Percentiles rank a stretch among this genome's conserved stretches.
phyloP scores from a whole-genome alignment of 2,797 vertebrate species.

The Huso huso region DNA sequence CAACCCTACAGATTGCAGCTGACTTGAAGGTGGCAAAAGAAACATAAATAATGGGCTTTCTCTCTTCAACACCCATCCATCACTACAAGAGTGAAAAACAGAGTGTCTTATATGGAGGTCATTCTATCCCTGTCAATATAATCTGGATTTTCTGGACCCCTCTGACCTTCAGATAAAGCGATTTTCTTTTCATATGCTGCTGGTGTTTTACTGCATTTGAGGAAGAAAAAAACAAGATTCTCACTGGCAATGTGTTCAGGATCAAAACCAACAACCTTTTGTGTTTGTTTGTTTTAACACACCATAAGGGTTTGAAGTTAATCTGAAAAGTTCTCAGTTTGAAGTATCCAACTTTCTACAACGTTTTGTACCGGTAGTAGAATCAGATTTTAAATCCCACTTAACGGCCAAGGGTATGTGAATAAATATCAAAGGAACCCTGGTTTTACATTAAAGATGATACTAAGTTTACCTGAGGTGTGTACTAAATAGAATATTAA shows the following conservation, averaged over 20 bases:
- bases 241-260: constrained; percentile 12
- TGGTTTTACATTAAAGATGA: too few relatives aligned
- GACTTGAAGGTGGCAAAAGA: constrained; percentile 34
- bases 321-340: too few relatives aligned
- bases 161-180: constrained; percentile 24
- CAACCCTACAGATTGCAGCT: constrained; percentile 39
- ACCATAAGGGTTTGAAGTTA: too few relatives aligned
- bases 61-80: constrained; percentile 40
- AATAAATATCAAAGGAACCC: too few relatives aligned
- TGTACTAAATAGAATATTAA: too few relatives aligned
- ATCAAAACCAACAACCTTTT: too few relatives aligned
- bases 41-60: constrained; percentile 41
- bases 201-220: not conserved
- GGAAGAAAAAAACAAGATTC: constrained; percentile 7
- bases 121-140: constrained; percentile 24
- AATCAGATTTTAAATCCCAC: too few relatives aligned
- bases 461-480: too few relatives aligned
- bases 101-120: constrained; percentile 27
- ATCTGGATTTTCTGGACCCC: constrained; percentile 26
- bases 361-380: too few relatives aligned
- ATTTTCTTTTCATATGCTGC: constrained; percentile 16
- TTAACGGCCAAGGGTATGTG: too few relatives aligned
- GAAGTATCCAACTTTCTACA: too few relatives aligned
- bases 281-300: too few relatives aligned
- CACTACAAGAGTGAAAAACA: constrained; percentile 40